Evolutionary conservation across 2,113 vertebrate genomes (phyloP).

Genomic region (Argyrosomus japonicus): DNA sequence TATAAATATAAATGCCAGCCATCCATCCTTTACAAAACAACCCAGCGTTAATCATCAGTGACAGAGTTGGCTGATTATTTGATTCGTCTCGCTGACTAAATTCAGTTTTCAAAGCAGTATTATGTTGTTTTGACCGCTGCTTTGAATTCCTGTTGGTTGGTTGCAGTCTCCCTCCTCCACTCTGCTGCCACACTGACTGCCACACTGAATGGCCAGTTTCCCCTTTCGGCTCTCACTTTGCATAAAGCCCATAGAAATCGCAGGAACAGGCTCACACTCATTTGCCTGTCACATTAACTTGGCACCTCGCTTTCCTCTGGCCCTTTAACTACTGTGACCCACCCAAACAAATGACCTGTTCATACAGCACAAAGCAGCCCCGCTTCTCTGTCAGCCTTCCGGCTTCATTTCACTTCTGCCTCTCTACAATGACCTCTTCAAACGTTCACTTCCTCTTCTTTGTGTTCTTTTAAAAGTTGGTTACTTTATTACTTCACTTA

Average conservation of each 20-base stretch:
- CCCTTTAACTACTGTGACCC: conserved; percentile 62
- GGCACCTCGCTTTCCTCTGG: conserved; percentile 59
- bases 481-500: neutral
- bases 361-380: conserved; percentile 57
- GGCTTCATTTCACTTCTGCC: conserved; percentile 62
- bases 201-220: conserved; percentile 54
- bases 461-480: conserved; percentile 18
- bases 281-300: conserved; percentile 75
- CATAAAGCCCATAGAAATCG: conserved; percentile 70
- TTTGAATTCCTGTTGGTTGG: conserved; percentile 41
- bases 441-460: conserved; percentile 47
- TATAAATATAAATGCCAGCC: neutral
- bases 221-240: conserved; percentile 56
- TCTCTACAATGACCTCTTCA: conserved; percentile 40
- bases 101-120: conserved; percentile 20
- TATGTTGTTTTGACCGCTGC: conserved; percentile 15
- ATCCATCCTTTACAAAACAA: neutral
- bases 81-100: conserved; percentile 23
- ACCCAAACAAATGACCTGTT: conserved; percentile 71
- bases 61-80: conserved; percentile 24
- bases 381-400: conserved; percentile 53
- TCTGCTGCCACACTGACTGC: conserved; percentile 42
- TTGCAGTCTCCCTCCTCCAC: conserved; percentile 6
- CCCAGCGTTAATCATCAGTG: neutral
- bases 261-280: conserved; percentile 61